Conservation (phyloP, 2,888 invertebrate genomes). For the Cantharis lateralis region DNA sequence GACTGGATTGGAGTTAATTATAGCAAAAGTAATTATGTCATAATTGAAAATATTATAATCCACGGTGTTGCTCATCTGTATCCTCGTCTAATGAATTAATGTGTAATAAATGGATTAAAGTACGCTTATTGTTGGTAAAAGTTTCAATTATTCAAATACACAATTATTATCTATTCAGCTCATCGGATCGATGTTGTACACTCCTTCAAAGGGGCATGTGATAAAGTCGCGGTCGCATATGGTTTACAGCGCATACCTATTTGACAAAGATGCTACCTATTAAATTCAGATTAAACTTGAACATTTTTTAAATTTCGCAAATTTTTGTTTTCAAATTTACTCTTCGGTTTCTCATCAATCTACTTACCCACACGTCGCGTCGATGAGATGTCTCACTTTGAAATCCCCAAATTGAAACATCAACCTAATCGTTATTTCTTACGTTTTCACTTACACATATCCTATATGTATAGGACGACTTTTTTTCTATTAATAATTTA, state of each 20-base stretch:
- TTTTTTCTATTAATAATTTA: neutral
- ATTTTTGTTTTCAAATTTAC: neutral
- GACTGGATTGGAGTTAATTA: neutral
- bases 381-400: neutral
- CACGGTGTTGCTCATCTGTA: neutral
- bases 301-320: neutral
- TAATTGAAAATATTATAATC: neutral
- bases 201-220: neutral
- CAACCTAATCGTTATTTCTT: neutral
- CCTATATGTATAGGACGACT: neutral
- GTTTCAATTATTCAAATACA: neutral
- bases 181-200: conserved; percentile 17
- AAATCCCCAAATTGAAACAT: neutral
- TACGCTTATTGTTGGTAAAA: neutral
- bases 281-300: neutral
- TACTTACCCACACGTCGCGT: neutral
- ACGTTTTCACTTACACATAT: neutral
- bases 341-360: neutral
- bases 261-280: neutral
- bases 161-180: neutral
- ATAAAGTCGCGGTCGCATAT: neutral
- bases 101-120: neutral
- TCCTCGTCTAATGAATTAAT: neutral
- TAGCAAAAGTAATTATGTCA: neutral
- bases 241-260: neutral